A percentile compares a stretch with the other conserved stretches of the same genome.
phyloP scores from a whole-genome alignment of 1,140 invertebrate species.

The Tetramorium alpestre region DNA sequence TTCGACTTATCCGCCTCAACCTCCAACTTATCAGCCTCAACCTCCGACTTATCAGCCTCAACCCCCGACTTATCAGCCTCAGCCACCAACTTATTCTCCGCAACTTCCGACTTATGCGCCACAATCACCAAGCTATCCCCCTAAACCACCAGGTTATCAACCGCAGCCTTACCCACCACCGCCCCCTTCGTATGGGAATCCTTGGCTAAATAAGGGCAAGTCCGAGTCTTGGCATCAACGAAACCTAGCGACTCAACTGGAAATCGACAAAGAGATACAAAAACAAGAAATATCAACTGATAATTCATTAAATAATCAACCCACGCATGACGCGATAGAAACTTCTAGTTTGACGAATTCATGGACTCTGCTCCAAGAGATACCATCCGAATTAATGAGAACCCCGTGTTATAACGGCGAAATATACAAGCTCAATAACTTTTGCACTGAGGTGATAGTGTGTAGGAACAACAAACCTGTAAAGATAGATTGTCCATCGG shows the following conservation, averaged over 20 bases:
- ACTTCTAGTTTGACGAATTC: slow-evolving; percentile 64
- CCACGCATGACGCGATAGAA: background rate
- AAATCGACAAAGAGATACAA: slow-evolving; percentile 43
- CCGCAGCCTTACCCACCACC: slow-evolving; percentile 37
- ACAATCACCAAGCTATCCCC: slow-evolving; percentile 9
- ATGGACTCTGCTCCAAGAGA: slow-evolving; percentile 71
- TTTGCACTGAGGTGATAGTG: slow-evolving; percentile 79
- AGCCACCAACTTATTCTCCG: slow-evolving; percentile 10
- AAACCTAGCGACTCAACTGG: slow-evolving; percentile 14
- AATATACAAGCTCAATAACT: slow-evolving; percentile 77
- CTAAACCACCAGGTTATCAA: slow-evolving; percentile 40
- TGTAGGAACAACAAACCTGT: slow-evolving; percentile 77
- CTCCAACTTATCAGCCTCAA: slow-evolving; percentile 41
- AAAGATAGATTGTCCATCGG: slow-evolving; percentile 77
- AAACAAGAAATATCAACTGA: background rate
- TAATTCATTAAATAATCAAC: background rate
- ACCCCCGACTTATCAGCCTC: slow-evolving; percentile 18
- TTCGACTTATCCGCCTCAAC: slow-evolving; percentile 29
- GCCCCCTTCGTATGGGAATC: slow-evolving; percentile 33
- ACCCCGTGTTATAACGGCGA: slow-evolving; percentile 76
- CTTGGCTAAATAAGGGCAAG: slow-evolving; percentile 41
- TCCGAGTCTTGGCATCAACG: slow-evolving; percentile 67
- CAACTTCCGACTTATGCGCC: slow-evolving; percentile 24
- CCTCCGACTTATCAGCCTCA: slow-evolving; percentile 54
- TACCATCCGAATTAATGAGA: slow-evolving; percentile 70